phyloP scores from a whole-genome alignment of 2,888 invertebrate species.

The Macrophya annulata region DNA sequence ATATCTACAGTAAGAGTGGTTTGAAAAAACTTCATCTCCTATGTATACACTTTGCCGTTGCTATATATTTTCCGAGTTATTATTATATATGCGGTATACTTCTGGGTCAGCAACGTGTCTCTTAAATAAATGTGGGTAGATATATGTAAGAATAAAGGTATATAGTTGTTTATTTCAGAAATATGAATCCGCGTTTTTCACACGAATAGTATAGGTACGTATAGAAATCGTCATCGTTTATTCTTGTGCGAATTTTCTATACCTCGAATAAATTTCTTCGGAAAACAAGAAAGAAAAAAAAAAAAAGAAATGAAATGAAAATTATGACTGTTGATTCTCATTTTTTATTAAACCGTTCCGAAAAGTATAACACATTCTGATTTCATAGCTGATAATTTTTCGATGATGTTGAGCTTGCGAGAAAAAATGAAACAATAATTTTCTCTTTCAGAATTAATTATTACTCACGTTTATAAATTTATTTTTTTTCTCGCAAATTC shows the following conservation, averaged over 20 bases:
- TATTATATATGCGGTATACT: constrained; percentile 18
- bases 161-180: constrained; percentile 29
- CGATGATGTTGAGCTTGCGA: not conserved
- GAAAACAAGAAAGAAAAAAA: not conserved
- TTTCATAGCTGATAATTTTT: not conserved
- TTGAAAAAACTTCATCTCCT: not conserved
- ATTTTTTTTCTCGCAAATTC: no score
- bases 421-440: not conserved
- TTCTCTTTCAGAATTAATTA: not conserved
- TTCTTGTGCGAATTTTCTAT: not conserved
- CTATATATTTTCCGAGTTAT: constrained; percentile 3
- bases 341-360: not conserved
- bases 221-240: constrained; percentile 36
- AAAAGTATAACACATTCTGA: not conserved
- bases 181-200: constrained; percentile 48
- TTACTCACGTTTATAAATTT: not conserved
- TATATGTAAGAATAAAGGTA: not conserved
- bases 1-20: not conserved
- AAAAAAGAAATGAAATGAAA: no score
- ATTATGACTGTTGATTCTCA: not conserved
- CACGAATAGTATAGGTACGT: not conserved
- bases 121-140: not conserved
- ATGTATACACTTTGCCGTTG: no score
- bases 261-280: not conserved
- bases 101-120: not conserved